Evolutionary conservation across 2,888 invertebrate genomes (phyloP).

Genomic region (Rhamphomyia laevipes): DNA sequence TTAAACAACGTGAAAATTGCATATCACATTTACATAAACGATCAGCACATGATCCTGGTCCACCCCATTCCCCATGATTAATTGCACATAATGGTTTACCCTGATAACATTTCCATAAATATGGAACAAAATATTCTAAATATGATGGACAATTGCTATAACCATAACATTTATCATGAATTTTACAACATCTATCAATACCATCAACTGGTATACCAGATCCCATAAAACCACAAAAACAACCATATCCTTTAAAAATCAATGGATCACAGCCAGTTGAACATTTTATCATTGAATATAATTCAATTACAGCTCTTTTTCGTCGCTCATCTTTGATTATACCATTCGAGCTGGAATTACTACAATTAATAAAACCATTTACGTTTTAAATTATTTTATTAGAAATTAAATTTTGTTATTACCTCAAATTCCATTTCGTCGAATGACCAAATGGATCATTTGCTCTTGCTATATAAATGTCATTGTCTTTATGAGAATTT

Average conservation of each 20-base stretch:
- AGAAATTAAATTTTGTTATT: slow-evolving; percentile 3
- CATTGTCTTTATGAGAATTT: slow-evolving; percentile 14
- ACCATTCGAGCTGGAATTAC: not conserved
- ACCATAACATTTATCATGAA: slow-evolving; percentile 79
- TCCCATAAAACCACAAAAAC: slow-evolving; percentile 80
- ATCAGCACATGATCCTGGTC: slow-evolving; percentile 56
- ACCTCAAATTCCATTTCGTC: slow-evolving; percentile 31
- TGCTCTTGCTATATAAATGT: slow-evolving; percentile 31
- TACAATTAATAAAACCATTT: not conserved
- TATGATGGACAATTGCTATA: slow-evolving; percentile 65
- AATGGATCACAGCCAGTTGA: slow-evolving; percentile 77
- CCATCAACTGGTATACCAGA: slow-evolving; percentile 67
- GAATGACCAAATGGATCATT: slow-evolving; percentile 37
- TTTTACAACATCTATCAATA: slow-evolving; percentile 68
- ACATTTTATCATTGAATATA: slow-evolving; percentile 79
- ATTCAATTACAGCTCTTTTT: slow-evolving; percentile 63
- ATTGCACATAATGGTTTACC: slow-evolving; percentile 60
- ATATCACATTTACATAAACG: slow-evolving; percentile 77
- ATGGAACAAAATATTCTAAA: slow-evolving; percentile 75
- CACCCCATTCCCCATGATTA: slow-evolving; percentile 47
- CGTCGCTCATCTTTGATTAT: slow-evolving; percentile 39
- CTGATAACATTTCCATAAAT: slow-evolving; percentile 74
- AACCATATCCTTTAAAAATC: slow-evolving; percentile 76
- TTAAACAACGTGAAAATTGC: slow-evolving; percentile 65
- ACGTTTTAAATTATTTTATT: not conserved